Evolutionary conservation across 1,140 invertebrate genomes (phyloP).

Genomic region (Formica selysi): DNA sequence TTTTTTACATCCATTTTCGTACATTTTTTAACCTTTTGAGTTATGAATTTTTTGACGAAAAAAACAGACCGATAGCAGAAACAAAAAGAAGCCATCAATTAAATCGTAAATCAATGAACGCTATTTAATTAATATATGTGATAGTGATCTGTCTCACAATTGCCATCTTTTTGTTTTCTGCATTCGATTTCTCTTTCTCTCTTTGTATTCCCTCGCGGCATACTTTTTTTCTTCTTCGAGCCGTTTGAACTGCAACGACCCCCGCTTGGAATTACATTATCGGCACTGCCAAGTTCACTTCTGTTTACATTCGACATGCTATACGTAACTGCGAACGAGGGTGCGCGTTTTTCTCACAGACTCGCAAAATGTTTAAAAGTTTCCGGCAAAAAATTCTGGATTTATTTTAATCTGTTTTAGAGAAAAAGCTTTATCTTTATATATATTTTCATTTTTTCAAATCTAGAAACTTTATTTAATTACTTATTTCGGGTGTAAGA

Average conservation of each 20-base stretch:
- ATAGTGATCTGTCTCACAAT: not conserved
- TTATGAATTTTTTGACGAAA: not conserved
- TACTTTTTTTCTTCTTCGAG: slow-evolving; percentile 69
- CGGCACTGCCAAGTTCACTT: slow-evolving; percentile 74
- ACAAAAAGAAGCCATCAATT: not conserved
- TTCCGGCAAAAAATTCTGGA: not conserved
- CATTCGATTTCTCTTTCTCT: slow-evolving; percentile 30
- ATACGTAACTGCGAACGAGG: not conserved
- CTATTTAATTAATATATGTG: slow-evolving; percentile 14
- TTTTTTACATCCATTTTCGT: not conserved
- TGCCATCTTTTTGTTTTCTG: slow-evolving; percentile 17
- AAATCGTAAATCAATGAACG: slow-evolving; percentile 29
- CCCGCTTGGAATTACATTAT: slow-evolving; percentile 66
- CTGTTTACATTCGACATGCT: slow-evolving; percentile 70
- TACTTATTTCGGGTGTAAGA: too few relatives aligned
- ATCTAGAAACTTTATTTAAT: not conserved
- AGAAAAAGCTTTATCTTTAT: not conserved
- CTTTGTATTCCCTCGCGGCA: slow-evolving; percentile 25
- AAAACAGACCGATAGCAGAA: not conserved
- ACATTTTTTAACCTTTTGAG: not conserved
- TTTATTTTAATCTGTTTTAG: not conserved
- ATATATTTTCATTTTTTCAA: too few relatives aligned
- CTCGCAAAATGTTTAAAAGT: not conserved
- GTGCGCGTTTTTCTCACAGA: slow-evolving; percentile 12
- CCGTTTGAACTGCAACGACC: slow-evolving; percentile 66